phyloP scores from a whole-genome alignment of 2,113 vertebrate genomes.

The Larimichthys polyactis region DNA sequence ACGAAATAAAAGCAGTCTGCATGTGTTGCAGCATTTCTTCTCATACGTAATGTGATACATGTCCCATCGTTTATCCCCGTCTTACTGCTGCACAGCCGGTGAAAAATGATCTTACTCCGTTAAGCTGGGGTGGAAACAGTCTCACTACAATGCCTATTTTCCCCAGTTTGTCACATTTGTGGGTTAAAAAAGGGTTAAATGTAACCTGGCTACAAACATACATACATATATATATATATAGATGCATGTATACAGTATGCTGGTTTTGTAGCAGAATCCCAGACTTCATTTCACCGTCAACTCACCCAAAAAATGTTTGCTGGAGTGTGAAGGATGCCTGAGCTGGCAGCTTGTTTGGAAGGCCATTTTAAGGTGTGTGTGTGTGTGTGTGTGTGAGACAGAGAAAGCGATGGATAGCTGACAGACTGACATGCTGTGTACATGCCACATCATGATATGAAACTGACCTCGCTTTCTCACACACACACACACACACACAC shows the following conservation, averaged over 20 bases:
- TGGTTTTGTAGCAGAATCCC: background rate
- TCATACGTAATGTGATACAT: background rate
- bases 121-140: background rate
- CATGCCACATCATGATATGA: slow-evolving; percentile 36
- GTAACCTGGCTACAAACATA: background rate
- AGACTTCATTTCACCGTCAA: background rate
- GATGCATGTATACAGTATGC: too few relatives aligned
- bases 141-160: background rate
- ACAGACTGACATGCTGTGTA: slow-evolving; percentile 39
- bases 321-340: background rate
- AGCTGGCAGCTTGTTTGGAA: background rate
- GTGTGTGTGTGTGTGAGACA: slow-evolving; percentile 10
- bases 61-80: background rate
- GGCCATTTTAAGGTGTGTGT: background rate
- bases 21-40: background rate
- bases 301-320: background rate
- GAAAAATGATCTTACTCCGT: slow-evolving; percentile 2
- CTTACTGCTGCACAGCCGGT: background rate
- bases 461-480: slow-evolving; percentile 23
- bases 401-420: slow-evolving; percentile 10
- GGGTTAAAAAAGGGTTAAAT: background rate
- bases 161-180: background rate
- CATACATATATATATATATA: background rate
- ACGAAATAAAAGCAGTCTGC: background rate
- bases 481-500: slow-evolving; percentile 13